These are phyloP conservation scores for Phocoena phocoena DNA, from an alignment of 2,113 vertebrate species.

Conservation along the genomic window DNA sequence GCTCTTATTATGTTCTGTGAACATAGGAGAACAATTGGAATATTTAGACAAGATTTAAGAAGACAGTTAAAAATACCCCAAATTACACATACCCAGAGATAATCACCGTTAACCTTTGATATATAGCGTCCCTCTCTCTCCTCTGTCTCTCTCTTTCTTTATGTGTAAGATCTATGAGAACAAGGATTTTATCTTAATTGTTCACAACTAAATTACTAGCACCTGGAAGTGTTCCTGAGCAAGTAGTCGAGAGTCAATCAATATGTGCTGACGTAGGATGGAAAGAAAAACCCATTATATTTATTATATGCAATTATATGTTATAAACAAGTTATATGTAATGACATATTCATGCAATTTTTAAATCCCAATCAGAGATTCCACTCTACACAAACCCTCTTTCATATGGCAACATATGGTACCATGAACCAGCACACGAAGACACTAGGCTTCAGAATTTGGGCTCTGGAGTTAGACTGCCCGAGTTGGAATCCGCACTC, in stretches of 20 bases:
- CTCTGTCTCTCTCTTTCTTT: background rate
- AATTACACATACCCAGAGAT: background rate
- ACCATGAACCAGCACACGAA: background rate
- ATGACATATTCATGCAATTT: background rate
- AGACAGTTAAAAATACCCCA: background rate
- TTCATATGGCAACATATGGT: accelerated
- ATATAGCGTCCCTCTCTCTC: background rate
- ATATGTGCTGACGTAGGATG: background rate
- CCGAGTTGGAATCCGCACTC: background rate
- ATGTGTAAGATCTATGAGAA: background rate
- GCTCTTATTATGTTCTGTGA: background rate
- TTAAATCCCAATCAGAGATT: background rate
- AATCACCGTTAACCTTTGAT: background rate
- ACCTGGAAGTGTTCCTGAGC: background rate
- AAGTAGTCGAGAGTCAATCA: background rate
- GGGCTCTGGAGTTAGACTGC: background rate
- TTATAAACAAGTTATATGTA: background rate
- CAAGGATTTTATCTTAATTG: background rate
- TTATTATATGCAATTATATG: background rate
- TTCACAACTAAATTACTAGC: background rate
- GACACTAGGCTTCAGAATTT: background rate
- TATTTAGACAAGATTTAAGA: background rate
- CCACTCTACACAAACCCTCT: background rate
- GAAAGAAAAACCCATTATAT: background rate
- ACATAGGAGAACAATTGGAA: background rate